Percentiles rank a stretch among this genome's conserved stretches.
These are phyloP conservation scores for Hystrix cristata DNA, from an alignment of 2,113 vertebrate species.

Conservation along the genomic window DNA sequence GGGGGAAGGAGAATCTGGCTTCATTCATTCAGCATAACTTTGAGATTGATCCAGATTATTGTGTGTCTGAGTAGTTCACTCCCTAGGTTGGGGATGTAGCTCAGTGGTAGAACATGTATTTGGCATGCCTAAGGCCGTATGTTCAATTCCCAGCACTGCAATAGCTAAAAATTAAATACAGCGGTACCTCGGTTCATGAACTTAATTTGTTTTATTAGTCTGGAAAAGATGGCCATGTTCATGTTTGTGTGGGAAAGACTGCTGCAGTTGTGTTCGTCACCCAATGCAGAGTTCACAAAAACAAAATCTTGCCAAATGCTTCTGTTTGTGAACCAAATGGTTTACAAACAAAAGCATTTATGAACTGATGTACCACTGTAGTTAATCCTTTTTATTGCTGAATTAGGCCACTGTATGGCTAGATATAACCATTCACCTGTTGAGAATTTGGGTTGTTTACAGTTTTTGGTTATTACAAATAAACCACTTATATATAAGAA, in stretches of 20 bases:
- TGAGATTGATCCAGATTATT: background rate
- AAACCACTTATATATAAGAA: background rate
- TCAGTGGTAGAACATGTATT: background rate
- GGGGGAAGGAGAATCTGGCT: background rate
- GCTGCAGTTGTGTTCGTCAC: background rate
- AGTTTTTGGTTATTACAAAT: slow-evolving; percentile 43
- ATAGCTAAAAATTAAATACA: background rate
- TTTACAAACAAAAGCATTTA: background rate
- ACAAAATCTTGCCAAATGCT: background rate
- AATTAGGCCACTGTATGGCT: background rate
- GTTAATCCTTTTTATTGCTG: background rate
- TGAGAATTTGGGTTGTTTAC: background rate
- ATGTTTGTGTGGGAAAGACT: background rate
- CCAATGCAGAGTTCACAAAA: background rate
- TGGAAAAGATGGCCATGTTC: background rate
- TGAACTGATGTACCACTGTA: background rate
- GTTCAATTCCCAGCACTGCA: background rate
- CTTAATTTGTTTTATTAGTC: background rate
- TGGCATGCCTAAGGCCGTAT: background rate
- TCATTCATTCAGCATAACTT: background rate
- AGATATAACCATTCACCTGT: background rate
- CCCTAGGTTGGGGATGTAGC: background rate
- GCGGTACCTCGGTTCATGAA: background rate
- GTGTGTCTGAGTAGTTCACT: background rate
- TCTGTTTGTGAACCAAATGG: background rate